These are phyloP conservation scores for Semicossyphus pulcher DNA, from an alignment of 2,113 vertebrate species.

Conservation along the genomic window DNA sequence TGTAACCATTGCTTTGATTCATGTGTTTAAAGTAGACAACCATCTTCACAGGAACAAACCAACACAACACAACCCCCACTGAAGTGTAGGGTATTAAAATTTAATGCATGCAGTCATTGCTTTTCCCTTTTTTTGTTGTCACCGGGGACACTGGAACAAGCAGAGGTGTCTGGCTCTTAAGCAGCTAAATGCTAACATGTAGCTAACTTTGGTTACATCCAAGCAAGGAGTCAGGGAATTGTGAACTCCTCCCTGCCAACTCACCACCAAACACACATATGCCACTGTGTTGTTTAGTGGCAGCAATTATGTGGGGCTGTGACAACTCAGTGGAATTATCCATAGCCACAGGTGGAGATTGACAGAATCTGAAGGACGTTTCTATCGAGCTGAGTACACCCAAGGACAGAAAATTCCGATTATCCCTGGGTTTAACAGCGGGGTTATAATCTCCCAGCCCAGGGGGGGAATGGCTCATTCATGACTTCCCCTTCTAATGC, in stretches of 20 bases:
- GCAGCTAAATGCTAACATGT: too few relatives aligned
- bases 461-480: constrained; percentile 34
- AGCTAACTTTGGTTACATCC: too few relatives aligned
- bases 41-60: too few relatives aligned
- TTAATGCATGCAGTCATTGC: too few relatives aligned
- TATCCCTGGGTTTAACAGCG: constrained; percentile 57
- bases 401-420: constrained; percentile 65
- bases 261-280: background rate
- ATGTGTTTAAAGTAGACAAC: too few relatives aligned
- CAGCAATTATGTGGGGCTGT: constrained; percentile 2
- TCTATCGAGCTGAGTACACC: constrained; percentile 40
- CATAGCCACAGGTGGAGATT: constrained; percentile 57
- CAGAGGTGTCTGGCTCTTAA: too few relatives aligned
- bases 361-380: constrained; percentile 68
- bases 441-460: constrained; percentile 56
- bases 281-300: constrained; percentile 10
- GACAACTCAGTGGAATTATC: constrained; percentile 38
- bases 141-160: too few relatives aligned
- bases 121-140: too few relatives aligned
- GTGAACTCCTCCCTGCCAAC: background rate
- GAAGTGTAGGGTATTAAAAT: too few relatives aligned
- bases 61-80: too few relatives aligned
- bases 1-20: too few relatives aligned
- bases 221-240: background rate
- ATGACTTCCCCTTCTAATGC: constrained; percentile 37